phyloP scores from a whole-genome alignment of 2,888 invertebrate genomes.

The Agonopterix heracliana region DNA sequence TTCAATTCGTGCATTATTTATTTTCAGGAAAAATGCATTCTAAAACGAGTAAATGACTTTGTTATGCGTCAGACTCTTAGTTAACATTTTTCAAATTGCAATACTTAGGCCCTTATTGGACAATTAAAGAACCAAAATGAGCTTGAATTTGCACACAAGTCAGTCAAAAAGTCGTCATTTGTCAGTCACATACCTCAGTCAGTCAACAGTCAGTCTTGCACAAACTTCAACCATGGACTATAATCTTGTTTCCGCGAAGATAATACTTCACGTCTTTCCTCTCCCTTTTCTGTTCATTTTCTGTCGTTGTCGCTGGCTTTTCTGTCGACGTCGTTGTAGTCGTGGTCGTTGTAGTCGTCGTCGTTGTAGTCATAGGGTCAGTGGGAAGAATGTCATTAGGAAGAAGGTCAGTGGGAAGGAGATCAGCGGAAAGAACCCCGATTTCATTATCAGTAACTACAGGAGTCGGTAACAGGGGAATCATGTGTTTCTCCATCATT shows the following conservation, averaged over 20 bases:
- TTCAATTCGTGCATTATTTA: too few relatives aligned
- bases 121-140: too few relatives aligned
- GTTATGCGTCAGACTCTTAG: too few relatives aligned
- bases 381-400: constrained; percentile 5
- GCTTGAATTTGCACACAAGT: too few relatives aligned
- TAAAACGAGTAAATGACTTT: too few relatives aligned
- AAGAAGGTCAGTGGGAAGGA: constrained; percentile 34
- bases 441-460: constrained; percentile 61
- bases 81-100: too few relatives aligned
- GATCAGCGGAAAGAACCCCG: constrained; percentile 59
- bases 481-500: constrained; percentile 43
- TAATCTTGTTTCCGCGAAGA: constrained; percentile 64
- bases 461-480: constrained; percentile 51
- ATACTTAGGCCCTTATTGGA: too few relatives aligned
- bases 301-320: constrained; percentile 31
- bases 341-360: constrained; percentile 21
- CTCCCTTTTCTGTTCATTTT: constrained; percentile 44
- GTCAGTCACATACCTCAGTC: constrained; percentile 41
- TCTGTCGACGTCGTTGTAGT: constrained; percentile 29
- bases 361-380: constrained; percentile 20
- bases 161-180: constrained; percentile 22
- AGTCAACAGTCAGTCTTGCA: constrained; percentile 43
- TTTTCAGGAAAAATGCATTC: too few relatives aligned
- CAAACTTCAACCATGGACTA: constrained; percentile 57
- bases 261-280: constrained; percentile 62